These are phyloP conservation scores for Sciurus niger DNA, from an alignment of 2,113 vertebrate genomes.

Conservation along the genomic window DNA sequence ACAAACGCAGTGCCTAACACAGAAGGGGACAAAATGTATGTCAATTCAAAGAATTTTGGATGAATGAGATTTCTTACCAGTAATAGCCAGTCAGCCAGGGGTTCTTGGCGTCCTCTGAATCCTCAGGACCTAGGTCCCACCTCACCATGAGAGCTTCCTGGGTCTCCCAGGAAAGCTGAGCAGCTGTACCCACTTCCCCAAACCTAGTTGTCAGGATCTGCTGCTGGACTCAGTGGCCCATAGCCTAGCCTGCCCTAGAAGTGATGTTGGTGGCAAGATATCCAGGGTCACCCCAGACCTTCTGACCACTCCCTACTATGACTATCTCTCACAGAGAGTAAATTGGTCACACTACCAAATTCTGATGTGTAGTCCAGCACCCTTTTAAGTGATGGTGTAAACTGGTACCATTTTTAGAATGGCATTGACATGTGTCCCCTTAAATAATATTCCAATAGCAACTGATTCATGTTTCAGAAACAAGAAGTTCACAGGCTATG, in stretches of 20 bases:
- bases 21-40: background rate
- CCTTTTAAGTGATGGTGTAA: background rate
- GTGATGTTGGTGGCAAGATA: background rate
- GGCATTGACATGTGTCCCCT: background rate
- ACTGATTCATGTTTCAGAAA: background rate
- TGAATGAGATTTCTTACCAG: background rate
- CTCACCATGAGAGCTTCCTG: background rate
- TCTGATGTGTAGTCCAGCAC: background rate
- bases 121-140: background rate
- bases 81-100: background rate
- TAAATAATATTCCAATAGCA: conserved; percentile 15
- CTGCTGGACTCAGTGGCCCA: background rate
- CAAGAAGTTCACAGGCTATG: background rate
- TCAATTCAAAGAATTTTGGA: background rate
- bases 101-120: background rate
- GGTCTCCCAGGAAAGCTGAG: background rate
- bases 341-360: background rate
- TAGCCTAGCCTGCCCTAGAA: background rate
- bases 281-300: background rate
- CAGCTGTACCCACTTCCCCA: background rate
- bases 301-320: background rate
- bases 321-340: background rate
- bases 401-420: background rate
- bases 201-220: background rate
- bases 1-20: background rate